Conservation (phyloP, 2,797 vertebrate species). For the Hafferia zeledoni region DNA sequence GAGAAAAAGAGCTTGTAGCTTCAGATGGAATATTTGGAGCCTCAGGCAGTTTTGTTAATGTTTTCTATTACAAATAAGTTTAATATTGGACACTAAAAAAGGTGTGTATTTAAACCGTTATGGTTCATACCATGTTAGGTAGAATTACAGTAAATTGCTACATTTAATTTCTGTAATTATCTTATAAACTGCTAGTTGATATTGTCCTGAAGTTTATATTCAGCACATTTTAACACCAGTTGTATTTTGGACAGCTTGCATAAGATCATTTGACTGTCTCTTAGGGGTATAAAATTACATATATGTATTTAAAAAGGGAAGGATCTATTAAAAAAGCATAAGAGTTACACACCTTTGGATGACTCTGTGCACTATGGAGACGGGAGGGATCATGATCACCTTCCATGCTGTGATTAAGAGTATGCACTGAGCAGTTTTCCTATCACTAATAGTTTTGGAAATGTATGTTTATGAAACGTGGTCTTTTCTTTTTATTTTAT, state of each 20-base stretch:
- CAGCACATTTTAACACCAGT: constrained; percentile 7
- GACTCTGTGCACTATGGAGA: constrained; percentile 8
- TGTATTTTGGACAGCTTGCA: constrained; percentile 18
- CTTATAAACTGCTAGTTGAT: constrained; percentile 38
- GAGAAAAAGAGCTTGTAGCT: not conserved
- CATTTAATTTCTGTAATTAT: constrained; percentile 58
- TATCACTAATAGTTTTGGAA: constrained; percentile 37
- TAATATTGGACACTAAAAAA: constrained; percentile 27
- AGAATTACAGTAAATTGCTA: constrained; percentile 48
- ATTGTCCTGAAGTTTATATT: constrained; percentile 46
- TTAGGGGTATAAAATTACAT: not conserved
- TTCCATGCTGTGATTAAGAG: constrained; percentile 29
- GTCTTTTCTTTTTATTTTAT: constrained; percentile 55
- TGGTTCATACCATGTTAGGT: constrained; percentile 9
- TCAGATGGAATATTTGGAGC: not conserved
- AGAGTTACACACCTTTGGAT: constrained; percentile 21
- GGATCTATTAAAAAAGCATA: not conserved
- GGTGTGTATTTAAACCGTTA: constrained; percentile 63
- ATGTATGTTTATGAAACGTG: constrained; percentile 56
- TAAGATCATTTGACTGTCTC: not conserved
- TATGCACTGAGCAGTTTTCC: constrained; percentile 36
- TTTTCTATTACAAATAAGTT: constrained; percentile 35
- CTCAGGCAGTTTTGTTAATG: constrained; percentile 33
- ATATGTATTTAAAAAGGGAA: not conserved
- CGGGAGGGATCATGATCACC: constrained; percentile 22